Evolutionary conservation across 2,888 invertebrate species (phyloP).

Genomic region (Tortrix viridana): DNA sequence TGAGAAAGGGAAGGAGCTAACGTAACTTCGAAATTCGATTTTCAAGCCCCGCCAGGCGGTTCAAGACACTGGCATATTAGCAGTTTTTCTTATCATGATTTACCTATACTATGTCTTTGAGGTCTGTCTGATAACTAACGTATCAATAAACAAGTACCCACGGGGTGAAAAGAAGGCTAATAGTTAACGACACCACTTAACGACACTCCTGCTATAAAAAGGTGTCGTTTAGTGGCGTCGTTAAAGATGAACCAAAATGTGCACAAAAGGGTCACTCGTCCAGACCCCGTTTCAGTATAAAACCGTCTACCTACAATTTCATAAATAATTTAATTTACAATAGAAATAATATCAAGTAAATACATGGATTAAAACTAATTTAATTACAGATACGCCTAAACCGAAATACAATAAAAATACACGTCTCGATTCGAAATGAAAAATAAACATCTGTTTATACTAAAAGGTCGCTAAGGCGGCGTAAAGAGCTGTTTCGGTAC

Average conservation of each 20-base stretch:
- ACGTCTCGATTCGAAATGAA: slow-evolving; percentile 48
- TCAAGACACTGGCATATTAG: no score
- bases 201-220: no score
- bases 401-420: slow-evolving; percentile 61
- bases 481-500: not conserved
- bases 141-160: no score
- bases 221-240: no score
- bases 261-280: not conserved
- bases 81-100: no score
- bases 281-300: slow-evolving; percentile 60
- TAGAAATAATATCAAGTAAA: slow-evolving; percentile 65
- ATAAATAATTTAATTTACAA: slow-evolving; percentile 75
- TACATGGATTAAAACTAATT: slow-evolving; percentile 59
- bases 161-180: no score
- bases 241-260: not conserved
- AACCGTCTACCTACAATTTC: slow-evolving; percentile 66
- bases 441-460: slow-evolving; percentile 43
- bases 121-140: no score
- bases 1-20: no score
- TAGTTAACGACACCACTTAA: no score
- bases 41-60: no score
- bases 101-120: no score
- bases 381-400: slow-evolving; percentile 66
- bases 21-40: no score
- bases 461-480: slow-evolving; percentile 25